Evolutionary conservation across 2,113 vertebrate genomes (phyloP).

Genomic region (Calyptomena viridis): DNA sequence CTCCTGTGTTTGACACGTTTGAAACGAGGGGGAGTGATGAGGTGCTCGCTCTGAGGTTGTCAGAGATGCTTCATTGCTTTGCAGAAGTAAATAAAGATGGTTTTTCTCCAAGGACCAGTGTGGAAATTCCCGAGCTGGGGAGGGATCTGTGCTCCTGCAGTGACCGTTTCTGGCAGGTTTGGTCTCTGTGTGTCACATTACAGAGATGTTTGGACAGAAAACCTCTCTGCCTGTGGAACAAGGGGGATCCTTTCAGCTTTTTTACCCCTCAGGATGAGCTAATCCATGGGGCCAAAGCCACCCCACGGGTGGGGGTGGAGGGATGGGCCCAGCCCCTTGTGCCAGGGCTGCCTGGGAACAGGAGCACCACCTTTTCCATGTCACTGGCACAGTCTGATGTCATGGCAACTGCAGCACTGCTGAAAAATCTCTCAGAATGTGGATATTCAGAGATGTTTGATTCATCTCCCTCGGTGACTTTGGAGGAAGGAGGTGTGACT

Average conservation of each 20-base stretch:
- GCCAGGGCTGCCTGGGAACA: neutral
- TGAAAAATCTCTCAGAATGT: neutral
- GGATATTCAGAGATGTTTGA: neutral
- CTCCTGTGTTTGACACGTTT: neutral
- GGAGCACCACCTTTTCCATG: neutral
- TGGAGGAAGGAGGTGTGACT: neutral
- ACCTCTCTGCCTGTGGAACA: neutral
- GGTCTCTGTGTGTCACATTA: rapidly evolving
- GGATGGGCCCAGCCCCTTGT: neutral
- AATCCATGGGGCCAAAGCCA: rapidly evolving
- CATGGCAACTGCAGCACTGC: neutral
- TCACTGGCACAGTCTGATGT: neutral
- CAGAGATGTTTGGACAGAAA: neutral
- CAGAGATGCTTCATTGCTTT: too few relatives aligned
- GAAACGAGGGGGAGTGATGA: neutral
- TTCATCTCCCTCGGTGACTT: neutral
- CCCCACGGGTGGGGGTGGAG: neutral
- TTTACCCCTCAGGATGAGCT: neutral
- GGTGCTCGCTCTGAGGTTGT: rapidly evolving
- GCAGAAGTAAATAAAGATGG: neutral
- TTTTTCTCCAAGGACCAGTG: neutral
- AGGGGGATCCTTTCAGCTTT: neutral
- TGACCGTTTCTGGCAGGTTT: rapidly evolving
- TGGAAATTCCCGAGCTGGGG: neutral
- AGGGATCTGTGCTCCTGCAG: neutral